phyloP scores from a whole-genome alignment of 2,113 vertebrate species.

The Ginglymostoma cirratum region DNA sequence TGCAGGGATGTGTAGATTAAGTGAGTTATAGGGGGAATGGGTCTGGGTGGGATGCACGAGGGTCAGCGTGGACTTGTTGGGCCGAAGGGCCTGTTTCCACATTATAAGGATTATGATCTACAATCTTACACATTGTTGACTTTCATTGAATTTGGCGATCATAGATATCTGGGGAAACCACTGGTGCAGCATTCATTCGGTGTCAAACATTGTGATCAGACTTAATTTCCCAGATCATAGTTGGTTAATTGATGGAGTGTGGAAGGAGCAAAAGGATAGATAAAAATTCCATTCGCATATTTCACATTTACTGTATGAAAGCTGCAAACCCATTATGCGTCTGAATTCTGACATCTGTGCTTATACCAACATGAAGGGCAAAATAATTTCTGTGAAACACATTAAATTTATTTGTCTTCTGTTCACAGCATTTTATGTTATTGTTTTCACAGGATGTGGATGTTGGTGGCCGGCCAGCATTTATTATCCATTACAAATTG shows the following conservation, averaged over 20 bases:
- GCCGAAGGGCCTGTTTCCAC: too few species aligned
- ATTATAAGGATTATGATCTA: too few species aligned
- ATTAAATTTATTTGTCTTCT: background rate
- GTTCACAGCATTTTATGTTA: too few species aligned
- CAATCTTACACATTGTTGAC: background rate
- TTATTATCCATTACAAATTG: too few species aligned
- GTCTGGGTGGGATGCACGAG: too few species aligned
- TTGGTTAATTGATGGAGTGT: background rate
- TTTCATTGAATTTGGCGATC: background rate
- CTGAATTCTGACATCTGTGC: background rate
- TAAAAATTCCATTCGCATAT: background rate
- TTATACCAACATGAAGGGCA: background rate
- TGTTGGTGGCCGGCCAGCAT: too few species aligned
- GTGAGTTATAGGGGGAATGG: too few species aligned
- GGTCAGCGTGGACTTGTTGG: too few species aligned
- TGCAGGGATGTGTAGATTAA: background rate
- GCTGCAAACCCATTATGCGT: background rate
- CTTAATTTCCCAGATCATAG: constrained; percentile 31
- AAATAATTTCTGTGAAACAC: background rate
- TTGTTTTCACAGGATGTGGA: too few species aligned
- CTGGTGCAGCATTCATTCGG: background rate
- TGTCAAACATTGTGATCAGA: background rate
- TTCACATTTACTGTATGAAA: background rate
- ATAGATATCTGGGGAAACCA: background rate
- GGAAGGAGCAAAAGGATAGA: background rate